phyloP scores from a whole-genome alignment of 2,888 invertebrate genomes.

The Atethmia centrago region DNA sequence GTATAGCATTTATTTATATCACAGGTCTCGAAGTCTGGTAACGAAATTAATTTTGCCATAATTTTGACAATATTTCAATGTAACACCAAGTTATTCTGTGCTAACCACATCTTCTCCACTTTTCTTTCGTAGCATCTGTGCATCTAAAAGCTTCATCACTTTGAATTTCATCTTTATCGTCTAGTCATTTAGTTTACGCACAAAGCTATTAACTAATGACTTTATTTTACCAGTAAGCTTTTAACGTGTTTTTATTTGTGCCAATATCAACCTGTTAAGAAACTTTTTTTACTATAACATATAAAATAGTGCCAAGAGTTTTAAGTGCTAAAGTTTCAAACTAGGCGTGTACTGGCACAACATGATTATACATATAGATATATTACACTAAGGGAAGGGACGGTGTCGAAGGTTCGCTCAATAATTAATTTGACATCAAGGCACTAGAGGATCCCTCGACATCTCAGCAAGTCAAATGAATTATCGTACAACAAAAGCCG shows the following conservation, averaged over 20 bases:
- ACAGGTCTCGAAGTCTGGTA: background rate
- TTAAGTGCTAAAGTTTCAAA: constrained; percentile 37
- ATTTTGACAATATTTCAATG: constrained; percentile 73
- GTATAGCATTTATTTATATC: background rate
- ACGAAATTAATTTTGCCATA: background rate
- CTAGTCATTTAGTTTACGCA: constrained; percentile 63
- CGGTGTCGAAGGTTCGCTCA: constrained; percentile 84
- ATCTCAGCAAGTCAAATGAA: constrained; percentile 90
- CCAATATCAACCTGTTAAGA: constrained; percentile 68
- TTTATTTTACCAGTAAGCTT: constrained; percentile 69
- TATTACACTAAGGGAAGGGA: constrained; percentile 68
- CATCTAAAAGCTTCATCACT: constrained; percentile 64
- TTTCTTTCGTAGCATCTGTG: constrained; percentile 57
- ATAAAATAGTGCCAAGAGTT: constrained; percentile 7
- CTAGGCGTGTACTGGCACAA: constrained; percentile 69
- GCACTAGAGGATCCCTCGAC: constrained; percentile 81
- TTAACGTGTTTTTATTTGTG: constrained; percentile 72
- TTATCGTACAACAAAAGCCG: constrained; percentile 78
- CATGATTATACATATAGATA: constrained; percentile 51
- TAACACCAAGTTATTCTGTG: constrained; percentile 43
- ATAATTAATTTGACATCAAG: constrained; percentile 76
- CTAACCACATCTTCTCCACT: constrained; percentile 51
- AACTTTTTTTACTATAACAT: constrained; percentile 34
- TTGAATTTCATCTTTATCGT: constrained; percentile 47
- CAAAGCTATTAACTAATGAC: constrained; percentile 69